phyloP scores from a whole-genome alignment of 2,888 invertebrate genomes.

The Agapostemon virescens region DNA sequence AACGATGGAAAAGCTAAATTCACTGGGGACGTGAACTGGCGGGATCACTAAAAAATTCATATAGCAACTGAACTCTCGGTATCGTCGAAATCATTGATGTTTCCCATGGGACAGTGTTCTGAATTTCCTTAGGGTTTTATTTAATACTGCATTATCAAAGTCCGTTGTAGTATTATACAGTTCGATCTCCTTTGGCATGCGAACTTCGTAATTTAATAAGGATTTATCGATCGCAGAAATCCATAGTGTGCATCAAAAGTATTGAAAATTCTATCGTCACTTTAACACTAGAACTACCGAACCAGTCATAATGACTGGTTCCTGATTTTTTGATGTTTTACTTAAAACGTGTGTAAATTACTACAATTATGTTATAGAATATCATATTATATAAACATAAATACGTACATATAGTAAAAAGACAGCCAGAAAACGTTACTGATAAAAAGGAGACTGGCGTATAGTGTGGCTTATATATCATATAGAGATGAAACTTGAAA shows the following conservation, averaged over 20 bases:
- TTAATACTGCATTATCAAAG: conserved; percentile 20
- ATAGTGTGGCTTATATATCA: too few relatives aligned
- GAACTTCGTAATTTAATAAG: neutral
- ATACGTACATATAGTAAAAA: too few relatives aligned
- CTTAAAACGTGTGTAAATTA: too few relatives aligned
- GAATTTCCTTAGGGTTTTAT: conserved; percentile 29
- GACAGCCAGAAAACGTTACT: too few relatives aligned
- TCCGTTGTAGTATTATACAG: neutral
- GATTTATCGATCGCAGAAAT: neutral
- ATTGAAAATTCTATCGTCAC: neutral
- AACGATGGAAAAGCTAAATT: neutral
- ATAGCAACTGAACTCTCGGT: conserved; percentile 20
- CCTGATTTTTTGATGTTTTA: too few relatives aligned
- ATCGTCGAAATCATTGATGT: conserved; percentile 52
- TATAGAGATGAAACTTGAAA: too few relatives aligned
- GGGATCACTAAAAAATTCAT: conserved; percentile 33
- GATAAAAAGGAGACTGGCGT: too few relatives aligned
- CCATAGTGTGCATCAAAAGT: neutral
- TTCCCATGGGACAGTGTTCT: conserved; percentile 27
- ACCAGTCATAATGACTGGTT: too few relatives aligned
- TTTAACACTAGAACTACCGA: too few relatives aligned
- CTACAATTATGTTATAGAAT: too few relatives aligned
- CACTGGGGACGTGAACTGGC: neutral
- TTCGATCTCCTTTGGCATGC: conserved; percentile 3
- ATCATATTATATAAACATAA: too few relatives aligned